phyloP scores from a whole-genome alignment of 2,797 vertebrate species.

The Poeciliopsis gracilis region DNA sequence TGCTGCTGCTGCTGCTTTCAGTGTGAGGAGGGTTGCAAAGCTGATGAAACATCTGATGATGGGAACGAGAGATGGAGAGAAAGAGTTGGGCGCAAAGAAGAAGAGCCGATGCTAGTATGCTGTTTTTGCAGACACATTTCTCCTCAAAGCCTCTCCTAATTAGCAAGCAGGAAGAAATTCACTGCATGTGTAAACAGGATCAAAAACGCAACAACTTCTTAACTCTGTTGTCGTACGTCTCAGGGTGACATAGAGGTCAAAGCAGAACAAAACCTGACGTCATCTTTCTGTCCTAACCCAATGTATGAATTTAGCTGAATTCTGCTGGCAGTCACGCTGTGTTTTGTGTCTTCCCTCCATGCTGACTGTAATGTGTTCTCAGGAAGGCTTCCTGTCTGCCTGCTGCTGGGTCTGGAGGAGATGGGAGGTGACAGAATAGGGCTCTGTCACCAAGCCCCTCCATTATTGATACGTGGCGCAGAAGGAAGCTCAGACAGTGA shows the following conservation, averaged over 20 bases:
- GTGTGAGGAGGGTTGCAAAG: constrained; percentile 40
- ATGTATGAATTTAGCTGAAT: constrained; percentile 73
- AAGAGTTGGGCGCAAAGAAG: constrained; percentile 8
- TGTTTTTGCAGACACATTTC: constrained; percentile 20
- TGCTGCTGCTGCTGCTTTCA: constrained; percentile 13
- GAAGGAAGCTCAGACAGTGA: constrained; percentile 30
- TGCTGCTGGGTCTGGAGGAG: constrained; percentile 71
- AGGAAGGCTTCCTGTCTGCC: constrained; percentile 66
- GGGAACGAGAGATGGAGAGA: constrained; percentile 35
- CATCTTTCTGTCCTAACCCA: constrained; percentile 62
- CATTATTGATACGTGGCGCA: constrained; percentile 78
- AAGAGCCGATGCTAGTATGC: constrained; percentile 21
- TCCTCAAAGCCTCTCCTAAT: constrained; percentile 44
- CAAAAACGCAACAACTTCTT: constrained; percentile 30
- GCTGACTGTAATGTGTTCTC: constrained; percentile 77
- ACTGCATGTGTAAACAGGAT: constrained; percentile 7
- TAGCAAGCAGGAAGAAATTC: constrained; percentile 26
- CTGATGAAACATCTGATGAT: constrained; percentile 56
- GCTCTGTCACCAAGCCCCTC: constrained; percentile 74
- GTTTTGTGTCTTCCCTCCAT: constrained; percentile 67
- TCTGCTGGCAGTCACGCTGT: constrained; percentile 42
- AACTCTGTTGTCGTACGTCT: constrained; percentile 31
- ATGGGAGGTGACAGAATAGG: constrained; percentile 82
- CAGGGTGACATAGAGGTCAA: constrained; percentile 33
- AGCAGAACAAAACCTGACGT: constrained; percentile 53